Percentiles rank a stretch among this genome's conserved stretches.
phyloP scores from a whole-genome alignment of 2,888 invertebrate genomes.

The Nemapogon koenigi region DNA sequence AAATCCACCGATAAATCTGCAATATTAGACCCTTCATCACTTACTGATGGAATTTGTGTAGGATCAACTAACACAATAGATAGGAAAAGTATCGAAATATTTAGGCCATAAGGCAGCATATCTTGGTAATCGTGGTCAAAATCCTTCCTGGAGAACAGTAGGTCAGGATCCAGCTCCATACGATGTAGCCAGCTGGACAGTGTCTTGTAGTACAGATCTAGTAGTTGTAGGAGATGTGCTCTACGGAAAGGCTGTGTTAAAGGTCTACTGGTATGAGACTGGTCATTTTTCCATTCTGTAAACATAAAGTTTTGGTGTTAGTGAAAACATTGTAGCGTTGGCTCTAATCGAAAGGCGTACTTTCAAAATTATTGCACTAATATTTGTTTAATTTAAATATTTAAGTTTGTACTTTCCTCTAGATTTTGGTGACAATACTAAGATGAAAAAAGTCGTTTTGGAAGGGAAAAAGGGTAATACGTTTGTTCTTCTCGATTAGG shows the following conservation, averaged over 20 bases:
- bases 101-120: conserved; percentile 18
- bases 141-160: conserved; percentile 20
- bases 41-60: neutral
- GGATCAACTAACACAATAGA: conserved; percentile 9
- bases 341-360: no score
- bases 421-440: no score
- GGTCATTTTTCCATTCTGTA: conserved; percentile 22
- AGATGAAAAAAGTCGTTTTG: no score
- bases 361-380: no score
- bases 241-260: conserved; percentile 22
- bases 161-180: conserved; percentile 19
- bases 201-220: conserved; percentile 24
- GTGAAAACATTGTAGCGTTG: neutral
- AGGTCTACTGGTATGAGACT: conserved; percentile 21
- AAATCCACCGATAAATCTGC: no score
- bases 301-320: conserved; percentile 7
- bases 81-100: conserved; percentile 13
- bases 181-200: conserved; percentile 18
- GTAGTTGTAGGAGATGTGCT: conserved; percentile 17
- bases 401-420: no score
- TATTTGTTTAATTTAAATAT: no score
- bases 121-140: conserved; percentile 23
- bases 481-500: no score
- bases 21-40: conserved; percentile 12
- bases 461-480: no score